Conservation (phyloP, 1,140 invertebrate species). For the Musca domestica region DNA sequence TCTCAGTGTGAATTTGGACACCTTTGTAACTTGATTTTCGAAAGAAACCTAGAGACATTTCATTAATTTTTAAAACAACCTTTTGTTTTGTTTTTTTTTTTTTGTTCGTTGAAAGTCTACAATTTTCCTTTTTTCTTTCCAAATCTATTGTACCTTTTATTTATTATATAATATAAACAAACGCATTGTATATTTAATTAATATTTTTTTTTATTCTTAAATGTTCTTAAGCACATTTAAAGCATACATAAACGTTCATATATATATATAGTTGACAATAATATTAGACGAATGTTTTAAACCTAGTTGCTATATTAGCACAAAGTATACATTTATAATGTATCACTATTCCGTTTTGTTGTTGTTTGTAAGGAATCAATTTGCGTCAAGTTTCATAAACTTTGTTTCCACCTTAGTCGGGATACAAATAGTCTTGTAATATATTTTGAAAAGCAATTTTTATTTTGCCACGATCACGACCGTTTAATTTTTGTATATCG, state of each 20-base stretch:
- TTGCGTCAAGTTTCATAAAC: background rate
- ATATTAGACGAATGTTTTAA: constrained; percentile 6
- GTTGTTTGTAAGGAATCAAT: constrained; percentile 6
- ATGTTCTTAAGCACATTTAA: constrained; percentile 17
- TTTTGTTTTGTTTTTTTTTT: background rate
- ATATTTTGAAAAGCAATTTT: constrained; percentile 53
- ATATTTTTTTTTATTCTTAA: background rate
- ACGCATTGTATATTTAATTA: background rate
- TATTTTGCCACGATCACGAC: constrained; percentile 50
- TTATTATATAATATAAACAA: too few species aligned
- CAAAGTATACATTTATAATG: constrained; percentile 19
- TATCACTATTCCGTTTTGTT: background rate
- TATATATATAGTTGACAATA: background rate
- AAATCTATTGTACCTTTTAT: background rate
- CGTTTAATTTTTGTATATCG: constrained; percentile 49
- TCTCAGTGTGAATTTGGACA: too few species aligned
- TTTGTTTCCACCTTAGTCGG: constrained; percentile 31
- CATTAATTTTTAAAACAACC: background rate
- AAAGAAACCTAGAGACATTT: too few species aligned
- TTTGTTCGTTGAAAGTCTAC: background rate
- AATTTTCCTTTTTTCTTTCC: background rate
- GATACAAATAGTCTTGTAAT: constrained; percentile 50
- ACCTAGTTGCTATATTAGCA: constrained; percentile 19
- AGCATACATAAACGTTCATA: background rate
- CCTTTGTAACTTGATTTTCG: too few species aligned